Evolutionary conservation across 2,113 vertebrate genomes (phyloP), one percentile per base, ranked within the genome.

Genomic region (Gymnocephalus cernua): DNA sequence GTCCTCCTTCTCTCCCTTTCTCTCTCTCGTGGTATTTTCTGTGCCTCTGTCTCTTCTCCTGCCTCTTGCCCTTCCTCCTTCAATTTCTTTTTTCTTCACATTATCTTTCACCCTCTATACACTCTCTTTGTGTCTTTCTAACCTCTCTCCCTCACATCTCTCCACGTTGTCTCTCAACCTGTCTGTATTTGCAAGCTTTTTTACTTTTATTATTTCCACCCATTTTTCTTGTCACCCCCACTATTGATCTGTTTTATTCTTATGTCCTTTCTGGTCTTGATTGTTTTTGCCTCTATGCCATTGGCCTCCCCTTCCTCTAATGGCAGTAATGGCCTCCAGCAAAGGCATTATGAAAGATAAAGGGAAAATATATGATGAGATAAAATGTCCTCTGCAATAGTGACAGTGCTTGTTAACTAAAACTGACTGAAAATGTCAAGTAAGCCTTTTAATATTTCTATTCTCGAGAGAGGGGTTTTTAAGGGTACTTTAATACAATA

Each of bases 341-440:
- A 56, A 53, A 67, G 13, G 74, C 61, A 66, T 83, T 80, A 77
- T 66, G 47, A 76, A 61, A 65, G 59, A 77, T 80, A 70, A 84
- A 74, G 68, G 72, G 68, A 72, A 70, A 70, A 86, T 79, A 58
- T 86, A 82, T 44, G 75, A 77, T 62, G 45, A 63, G 51, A 64
- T 80, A 66, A 67, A 77, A 71, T 38, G 70, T 61, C 11, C 19
- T 71, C 62, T 15, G 48, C 75, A 71, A 38, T 58, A 11, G 18
- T 68, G 71, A 81, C 35, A 35, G 59, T 47, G 54, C 58, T 38
- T 81, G 65, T 81, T 86, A 80, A 76, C 61, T 70, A 68, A 67
- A 86, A 74, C 51, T 59, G 50, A 84, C 32, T 61, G 35, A 74
- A 82, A 80, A 86, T 88, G 86, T 84, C 71, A 77, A 72, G 63